phyloP scores from a whole-genome alignment of 1,140 invertebrate genomes.

The Drosophila punjabiensis region DNA sequence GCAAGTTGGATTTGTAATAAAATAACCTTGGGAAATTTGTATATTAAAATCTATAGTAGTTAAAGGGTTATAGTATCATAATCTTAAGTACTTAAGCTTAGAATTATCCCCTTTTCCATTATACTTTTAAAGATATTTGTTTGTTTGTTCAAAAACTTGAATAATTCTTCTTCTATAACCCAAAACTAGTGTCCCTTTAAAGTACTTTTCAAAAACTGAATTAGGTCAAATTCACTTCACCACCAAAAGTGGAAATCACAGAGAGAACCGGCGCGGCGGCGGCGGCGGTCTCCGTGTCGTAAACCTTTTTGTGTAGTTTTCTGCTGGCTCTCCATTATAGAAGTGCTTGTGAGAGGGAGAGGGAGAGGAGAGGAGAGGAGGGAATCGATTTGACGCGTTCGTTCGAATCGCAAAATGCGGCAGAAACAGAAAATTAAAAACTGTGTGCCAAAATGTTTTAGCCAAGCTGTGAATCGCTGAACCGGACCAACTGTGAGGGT shows the following conservation, averaged over 20 bases:
- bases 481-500: constrained; percentile 13
- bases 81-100: neutral
- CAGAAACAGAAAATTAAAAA: constrained; percentile 20
- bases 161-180: neutral
- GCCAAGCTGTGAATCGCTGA: constrained; percentile 21
- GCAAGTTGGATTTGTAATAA: neutral
- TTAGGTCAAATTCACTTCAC: constrained; percentile 7
- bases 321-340: constrained; percentile 11
- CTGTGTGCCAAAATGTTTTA: constrained; percentile 24
- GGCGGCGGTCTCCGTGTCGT: constrained; percentile 1
- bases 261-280: neutral
- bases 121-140: neutral
- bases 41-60: neutral
- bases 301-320: constrained; percentile 17
- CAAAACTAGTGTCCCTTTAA: neutral
- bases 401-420: constrained; percentile 18
- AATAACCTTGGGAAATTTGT: neutral
- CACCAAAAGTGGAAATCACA: constrained; percentile 4
- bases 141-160: neutral
- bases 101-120: neutral
- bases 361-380: neutral
- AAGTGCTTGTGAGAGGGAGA: neutral
- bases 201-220: constrained; percentile 1
- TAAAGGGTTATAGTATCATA: too few species aligned
- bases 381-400: constrained; percentile 12